These are phyloP conservation scores for Megamerina dolium DNA, from an alignment of 2,888 invertebrate species.

Conservation along the genomic window DNA sequence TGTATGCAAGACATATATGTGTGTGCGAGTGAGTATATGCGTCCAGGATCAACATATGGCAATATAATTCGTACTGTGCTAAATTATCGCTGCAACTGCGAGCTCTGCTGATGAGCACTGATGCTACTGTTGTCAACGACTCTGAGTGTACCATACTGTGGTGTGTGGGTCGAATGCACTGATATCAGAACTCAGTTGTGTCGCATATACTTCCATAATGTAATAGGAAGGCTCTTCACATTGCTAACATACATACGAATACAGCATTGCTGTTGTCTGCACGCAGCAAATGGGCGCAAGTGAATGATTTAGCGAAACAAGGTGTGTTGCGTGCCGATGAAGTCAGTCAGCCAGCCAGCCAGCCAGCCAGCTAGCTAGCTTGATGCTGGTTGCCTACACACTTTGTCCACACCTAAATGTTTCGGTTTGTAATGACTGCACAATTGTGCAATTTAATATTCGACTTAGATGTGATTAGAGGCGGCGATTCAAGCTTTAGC, in stretches of 20 bases:
- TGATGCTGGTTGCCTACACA: conserved; percentile 23
- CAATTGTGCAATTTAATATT: conserved; percentile 19
- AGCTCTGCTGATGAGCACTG: no score
- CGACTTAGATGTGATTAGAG: conserved; percentile 14
- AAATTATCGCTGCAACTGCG: no score
- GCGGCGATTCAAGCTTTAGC: conserved; percentile 20
- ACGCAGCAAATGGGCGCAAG: neutral
- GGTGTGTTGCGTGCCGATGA: conserved; percentile 26
- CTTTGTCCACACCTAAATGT: conserved; percentile 22
- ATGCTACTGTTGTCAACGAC: no score
- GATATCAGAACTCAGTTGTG: no score
- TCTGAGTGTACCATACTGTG: no score
- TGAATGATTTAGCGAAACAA: conserved; percentile 14
- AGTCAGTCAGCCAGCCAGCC: no score
- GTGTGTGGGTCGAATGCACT: no score
- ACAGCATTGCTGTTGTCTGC: neutral
- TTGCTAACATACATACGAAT: neutral
- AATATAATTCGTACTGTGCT: no score
- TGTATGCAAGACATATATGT: neutral
- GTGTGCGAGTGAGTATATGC: neutral
- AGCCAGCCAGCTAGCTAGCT: conserved; percentile 2
- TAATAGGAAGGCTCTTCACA: neutral
- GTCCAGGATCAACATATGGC: no score
- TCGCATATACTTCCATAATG: no score
- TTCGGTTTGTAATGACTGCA: conserved; percentile 21